Evolutionary conservation across 2,888 invertebrate genomes (phyloP).

Genomic region (Tipula helvola): DNA sequence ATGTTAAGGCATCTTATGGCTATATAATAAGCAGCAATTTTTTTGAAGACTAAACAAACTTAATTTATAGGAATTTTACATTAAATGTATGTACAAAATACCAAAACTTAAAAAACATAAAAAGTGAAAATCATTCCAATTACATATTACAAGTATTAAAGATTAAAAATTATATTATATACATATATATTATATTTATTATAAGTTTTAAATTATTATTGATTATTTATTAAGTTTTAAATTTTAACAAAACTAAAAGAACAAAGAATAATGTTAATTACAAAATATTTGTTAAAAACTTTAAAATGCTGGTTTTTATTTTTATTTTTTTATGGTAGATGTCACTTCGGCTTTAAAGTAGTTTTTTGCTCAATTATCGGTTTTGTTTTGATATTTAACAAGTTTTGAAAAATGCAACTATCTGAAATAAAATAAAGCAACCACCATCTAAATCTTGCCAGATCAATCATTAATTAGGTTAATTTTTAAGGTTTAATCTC

Average conservation of each 20-base stretch:
- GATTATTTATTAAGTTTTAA: not conserved
- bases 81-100: not conserved
- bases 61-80: not conserved
- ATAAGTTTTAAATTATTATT: not conserved
- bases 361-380: too few relatives aligned
- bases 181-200: not conserved
- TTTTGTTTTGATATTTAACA: too few relatives aligned
- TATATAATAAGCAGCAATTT: constrained; percentile 8
- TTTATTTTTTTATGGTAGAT: too few relatives aligned
- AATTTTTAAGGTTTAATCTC: too few relatives aligned
- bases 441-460: too few relatives aligned
- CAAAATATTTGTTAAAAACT: not conserved
- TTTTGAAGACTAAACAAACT: not conserved
- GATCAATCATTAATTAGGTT: too few relatives aligned
- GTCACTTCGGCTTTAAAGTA: too few relatives aligned
- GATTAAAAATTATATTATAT: not conserved
- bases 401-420: too few relatives aligned
- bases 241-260: not conserved
- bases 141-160: not conserved
- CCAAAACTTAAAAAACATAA: not conserved
- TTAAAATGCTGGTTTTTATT: not conserved
- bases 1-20: not conserved
- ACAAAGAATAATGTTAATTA: not conserved
- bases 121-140: not conserved
- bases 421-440: too few relatives aligned